phyloP scores from a whole-genome alignment of 92 coral and sea anemone genomes.

The Actinostola sp. region DNA sequence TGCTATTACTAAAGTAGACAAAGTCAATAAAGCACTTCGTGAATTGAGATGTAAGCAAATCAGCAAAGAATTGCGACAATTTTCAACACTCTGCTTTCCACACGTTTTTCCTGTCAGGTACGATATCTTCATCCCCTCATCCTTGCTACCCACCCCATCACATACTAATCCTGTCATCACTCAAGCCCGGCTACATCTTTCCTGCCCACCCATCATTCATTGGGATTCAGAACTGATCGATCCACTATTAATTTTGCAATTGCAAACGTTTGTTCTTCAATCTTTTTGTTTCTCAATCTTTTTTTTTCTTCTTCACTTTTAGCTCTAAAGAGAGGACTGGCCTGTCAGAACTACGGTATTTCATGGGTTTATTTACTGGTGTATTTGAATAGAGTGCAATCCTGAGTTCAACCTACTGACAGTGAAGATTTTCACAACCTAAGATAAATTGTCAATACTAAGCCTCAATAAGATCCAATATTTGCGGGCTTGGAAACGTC shows the following conservation, averaged over 20 bases:
- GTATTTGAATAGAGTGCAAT: conserved; percentile 12
- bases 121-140: neutral
- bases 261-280: neutral
- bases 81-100: conserved; percentile 67
- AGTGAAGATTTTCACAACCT: no score
- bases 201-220: no score
- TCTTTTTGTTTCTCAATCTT: neutral
- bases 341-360: conserved; percentile 70
- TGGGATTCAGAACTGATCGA: no score
- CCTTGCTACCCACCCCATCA: neutral
- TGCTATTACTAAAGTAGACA: conserved; percentile 80
- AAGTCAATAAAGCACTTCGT: conserved; percentile 48
- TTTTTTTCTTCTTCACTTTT: conserved; percentile 4
- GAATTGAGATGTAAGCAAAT: conserved; percentile 49
- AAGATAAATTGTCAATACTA: no score
- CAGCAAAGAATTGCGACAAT: conserved; percentile 40
- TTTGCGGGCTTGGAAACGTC: no score
- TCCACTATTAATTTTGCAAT: neutral
- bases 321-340: conserved; percentile 76
- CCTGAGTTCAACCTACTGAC: neutral
- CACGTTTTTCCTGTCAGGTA: conserved; percentile 84
- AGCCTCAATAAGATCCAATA: no score
- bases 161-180: neutral
- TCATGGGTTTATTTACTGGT: conserved; percentile 68
- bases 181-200: no score